These are phyloP conservation scores for Lates japonicus DNA, from an alignment of 2,797 vertebrate species.

Conservation along the genomic window DNA sequence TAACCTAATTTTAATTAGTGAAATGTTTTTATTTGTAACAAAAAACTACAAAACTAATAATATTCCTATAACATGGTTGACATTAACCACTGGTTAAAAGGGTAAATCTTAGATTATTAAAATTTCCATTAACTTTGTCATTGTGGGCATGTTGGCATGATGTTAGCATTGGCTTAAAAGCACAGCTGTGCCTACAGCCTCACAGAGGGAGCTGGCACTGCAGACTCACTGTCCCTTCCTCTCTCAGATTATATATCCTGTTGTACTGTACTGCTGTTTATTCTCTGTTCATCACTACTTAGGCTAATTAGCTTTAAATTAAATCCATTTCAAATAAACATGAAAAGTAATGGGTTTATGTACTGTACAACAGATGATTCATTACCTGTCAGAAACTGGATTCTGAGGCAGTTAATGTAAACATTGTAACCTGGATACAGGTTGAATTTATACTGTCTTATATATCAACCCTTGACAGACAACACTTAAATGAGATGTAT, in stretches of 20 bases:
- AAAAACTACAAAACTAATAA: not conserved
- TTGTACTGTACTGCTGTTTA: not conserved
- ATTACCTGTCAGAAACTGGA: conserved; percentile 2
- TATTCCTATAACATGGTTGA: not conserved
- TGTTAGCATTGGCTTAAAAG: not conserved
- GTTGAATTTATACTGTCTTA: conserved; percentile 2
- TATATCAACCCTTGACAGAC: conserved; percentile 24
- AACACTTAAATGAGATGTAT: conserved; percentile 27
- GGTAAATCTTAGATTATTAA: not conserved
- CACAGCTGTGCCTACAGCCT: not conserved
- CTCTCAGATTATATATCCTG: not conserved
- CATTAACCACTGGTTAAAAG: not conserved
- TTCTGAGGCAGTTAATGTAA: conserved; percentile 9
- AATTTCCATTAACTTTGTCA: not conserved
- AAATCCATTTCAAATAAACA: not conserved
- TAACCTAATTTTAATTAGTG: not conserved
- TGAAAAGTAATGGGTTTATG: not conserved
- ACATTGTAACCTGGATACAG: conserved; percentile 18
- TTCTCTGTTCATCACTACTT: not conserved
- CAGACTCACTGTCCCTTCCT: not conserved
- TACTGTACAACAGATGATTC: conserved; percentile 6
- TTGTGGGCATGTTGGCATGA: not conserved
- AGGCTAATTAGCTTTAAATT: not conserved
- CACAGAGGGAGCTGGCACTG: not conserved
- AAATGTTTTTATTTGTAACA: not conserved